Evolutionary conservation across 35 echinoderm and acorn worm genomes (phyloP).

Genomic region (Heliocidaris erythrogramma): DNA sequence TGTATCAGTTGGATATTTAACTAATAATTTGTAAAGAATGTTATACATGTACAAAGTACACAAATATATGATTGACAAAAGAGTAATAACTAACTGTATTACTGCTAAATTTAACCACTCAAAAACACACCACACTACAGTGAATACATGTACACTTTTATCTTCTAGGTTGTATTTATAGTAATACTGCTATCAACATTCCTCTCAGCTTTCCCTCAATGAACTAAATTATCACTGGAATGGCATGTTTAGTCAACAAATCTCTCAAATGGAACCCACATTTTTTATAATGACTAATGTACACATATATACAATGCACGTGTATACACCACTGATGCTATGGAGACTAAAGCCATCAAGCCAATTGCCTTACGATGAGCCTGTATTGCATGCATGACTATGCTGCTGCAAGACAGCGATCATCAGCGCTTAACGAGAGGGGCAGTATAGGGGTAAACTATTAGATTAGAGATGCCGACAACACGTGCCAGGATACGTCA

Average conservation of each 20-base stretch:
- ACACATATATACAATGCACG: background rate
- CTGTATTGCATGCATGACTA: constrained; percentile 1
- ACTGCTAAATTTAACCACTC: too few species aligned
- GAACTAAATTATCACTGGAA: background rate
- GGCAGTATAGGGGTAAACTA: background rate
- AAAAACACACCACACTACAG: background rate
- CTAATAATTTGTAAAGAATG: background rate
- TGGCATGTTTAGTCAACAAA: background rate
- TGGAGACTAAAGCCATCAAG: background rate
- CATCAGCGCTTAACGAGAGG: constrained; percentile 8
- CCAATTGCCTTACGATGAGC: background rate
- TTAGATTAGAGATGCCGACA: background rate
- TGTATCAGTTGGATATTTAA: background rate
- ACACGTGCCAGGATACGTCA: background rate
- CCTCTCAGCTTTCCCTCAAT: background rate
- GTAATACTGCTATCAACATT: background rate
- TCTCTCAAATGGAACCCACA: background rate
- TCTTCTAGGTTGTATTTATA: background rate
- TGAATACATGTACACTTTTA: background rate
- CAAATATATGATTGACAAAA: too few species aligned
- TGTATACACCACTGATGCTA: background rate
- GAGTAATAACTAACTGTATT: too few species aligned
- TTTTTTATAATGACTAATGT: background rate
- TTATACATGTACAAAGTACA: too few species aligned
- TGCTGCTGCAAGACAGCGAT: background rate